Conservation (phyloP, 2,113 vertebrate species). For the Hypanus sabinus region DNA sequence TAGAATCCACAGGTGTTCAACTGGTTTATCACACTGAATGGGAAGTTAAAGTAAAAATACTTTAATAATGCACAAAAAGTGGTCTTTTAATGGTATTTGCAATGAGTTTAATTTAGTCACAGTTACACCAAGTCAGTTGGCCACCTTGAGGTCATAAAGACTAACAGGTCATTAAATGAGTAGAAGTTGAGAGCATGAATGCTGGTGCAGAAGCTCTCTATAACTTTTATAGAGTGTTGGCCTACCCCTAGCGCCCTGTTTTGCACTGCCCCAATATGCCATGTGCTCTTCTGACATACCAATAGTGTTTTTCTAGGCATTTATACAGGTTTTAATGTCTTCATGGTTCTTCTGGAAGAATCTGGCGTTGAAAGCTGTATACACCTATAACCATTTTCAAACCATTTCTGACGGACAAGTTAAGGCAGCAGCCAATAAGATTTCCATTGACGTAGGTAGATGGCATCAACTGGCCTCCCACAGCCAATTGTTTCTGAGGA, state of each 20-base stretch:
- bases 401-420: not conserved
- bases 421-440: not conserved
- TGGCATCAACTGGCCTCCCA: too few species aligned
- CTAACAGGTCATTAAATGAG: not conserved
- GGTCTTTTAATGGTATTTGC: slow-evolving; percentile 7
- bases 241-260: not conserved
- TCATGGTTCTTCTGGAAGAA: not conserved
- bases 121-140: not conserved
- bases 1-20: not conserved
- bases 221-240: not conserved
- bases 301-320: too few species aligned
- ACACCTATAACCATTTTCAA: not conserved
- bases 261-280: not conserved
- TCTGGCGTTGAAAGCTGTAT: not conserved
- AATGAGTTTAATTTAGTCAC: not conserved
- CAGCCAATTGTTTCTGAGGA: not conserved
- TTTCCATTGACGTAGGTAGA: not conserved
- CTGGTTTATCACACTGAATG: not conserved
- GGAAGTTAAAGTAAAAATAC: not conserved
- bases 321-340: not conserved
- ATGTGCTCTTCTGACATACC: too few species aligned
- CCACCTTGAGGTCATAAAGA: slow-evolving; percentile 15
- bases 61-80: not conserved
- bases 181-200: not conserved
- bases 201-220: too few species aligned